Percentiles rank a stretch among this genome's conserved stretches.
Evolutionary conservation across 2,797 vertebrate species (phyloP).

Genomic region (Tadarida brasiliensis): DNA sequence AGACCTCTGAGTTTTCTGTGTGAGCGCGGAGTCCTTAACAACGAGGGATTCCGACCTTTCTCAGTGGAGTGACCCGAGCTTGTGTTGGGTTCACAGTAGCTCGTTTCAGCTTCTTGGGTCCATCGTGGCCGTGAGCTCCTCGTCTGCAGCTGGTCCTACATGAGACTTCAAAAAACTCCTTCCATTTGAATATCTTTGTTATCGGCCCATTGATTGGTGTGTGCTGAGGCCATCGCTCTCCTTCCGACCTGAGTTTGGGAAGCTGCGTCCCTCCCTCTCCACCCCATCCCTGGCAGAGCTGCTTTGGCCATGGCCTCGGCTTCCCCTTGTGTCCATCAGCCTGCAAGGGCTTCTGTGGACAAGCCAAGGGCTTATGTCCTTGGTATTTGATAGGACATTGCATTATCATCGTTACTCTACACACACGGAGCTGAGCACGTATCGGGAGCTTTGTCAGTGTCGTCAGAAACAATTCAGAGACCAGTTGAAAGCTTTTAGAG

Average conservation of each 20-base stretch:
- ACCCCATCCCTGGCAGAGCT: background rate
- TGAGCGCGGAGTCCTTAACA: background rate
- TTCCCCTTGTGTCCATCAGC: rapidly evolving
- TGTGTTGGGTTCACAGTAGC: background rate
- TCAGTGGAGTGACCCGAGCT: no score
- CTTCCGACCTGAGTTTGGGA: background rate
- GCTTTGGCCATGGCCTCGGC: rapidly evolving
- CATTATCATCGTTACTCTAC: background rate
- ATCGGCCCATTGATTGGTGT: background rate
- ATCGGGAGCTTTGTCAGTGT: background rate
- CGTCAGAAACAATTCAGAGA: background rate
- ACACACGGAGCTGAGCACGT: background rate
- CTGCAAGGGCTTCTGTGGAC: no score
- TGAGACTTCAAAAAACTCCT: background rate
- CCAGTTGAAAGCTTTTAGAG: background rate
- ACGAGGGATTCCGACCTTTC: background rate
- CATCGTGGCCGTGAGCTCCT: rapidly evolving
- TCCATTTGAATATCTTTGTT: background rate
- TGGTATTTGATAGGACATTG: background rate
- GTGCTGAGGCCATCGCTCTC: background rate
- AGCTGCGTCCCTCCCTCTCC: rapidly evolving
- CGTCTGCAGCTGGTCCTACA: background rate
- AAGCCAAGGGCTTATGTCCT: background rate
- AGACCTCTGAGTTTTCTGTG: background rate
- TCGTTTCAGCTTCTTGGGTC: background rate